Evolutionary conservation across 2,797 vertebrate species (phyloP), one percentile per base, ranked within the genome.

Genomic region (Poeciliopsis gracilis): DNA sequence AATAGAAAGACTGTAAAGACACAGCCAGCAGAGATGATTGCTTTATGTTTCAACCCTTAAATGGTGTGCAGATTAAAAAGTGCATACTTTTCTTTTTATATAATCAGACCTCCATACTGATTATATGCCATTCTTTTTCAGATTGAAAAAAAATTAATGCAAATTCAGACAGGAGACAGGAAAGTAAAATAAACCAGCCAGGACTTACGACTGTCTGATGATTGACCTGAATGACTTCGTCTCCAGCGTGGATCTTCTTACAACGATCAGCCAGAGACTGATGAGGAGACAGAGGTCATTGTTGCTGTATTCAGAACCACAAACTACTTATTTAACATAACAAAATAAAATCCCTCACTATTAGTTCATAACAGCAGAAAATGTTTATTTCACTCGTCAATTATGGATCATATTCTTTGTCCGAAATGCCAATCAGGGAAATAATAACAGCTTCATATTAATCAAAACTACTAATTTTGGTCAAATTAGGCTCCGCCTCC

Each of bases 201-300:
- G 20, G n/a, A 94, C 97, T 94, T 95, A 99, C 98, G 97, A 99
- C 98, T 93, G 98, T 99, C 96, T 99, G 98, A 96, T 98, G 97
- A 93, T 99, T 99, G 95, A 99, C 98, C 96, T 99, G 98, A 95
- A 99, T 99, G 93, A 99, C 98, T 97, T 99, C 98, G 96, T 99
- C 98, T 25, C 98, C 98, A 84, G 98, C 98, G 91, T 99, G 98
- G 93, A 99, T 99, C 95, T 99, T 99, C 97, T 99, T 99, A 94
- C 98, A 99, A 79, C 97, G 97, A 95, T 99, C 98, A 90, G 98
- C 98, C 91, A 97, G 96, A 86, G 98, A 99, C 98, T 99, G 92
- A 87, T 43, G 78, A 66, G 77, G 18, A 75, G 23, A 88, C 76
- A 61, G 38, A 81, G 28, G 77, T 78, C 6, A 49, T 53, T 72